Percentiles rank a stretch among this genome's conserved stretches.
These are phyloP conservation scores for Silurus meridionalis DNA, from an alignment of 2,113 vertebrate species.

Conservation along the genomic window DNA sequence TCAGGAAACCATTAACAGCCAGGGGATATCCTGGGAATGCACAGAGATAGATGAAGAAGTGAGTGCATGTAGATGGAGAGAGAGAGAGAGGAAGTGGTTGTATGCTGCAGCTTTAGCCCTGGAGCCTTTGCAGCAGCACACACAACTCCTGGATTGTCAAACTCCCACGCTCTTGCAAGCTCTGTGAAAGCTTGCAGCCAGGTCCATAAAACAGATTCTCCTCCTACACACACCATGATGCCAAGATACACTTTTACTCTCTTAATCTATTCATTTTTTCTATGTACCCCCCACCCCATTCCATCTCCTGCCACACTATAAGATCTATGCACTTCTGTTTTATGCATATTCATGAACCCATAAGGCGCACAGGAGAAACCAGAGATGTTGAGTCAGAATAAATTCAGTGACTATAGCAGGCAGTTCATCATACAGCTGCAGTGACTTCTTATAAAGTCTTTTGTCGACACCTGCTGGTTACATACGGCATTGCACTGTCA, in stretches of 20 bases:
- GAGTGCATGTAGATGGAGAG: constrained; percentile 63
- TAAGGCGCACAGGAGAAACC: not conserved
- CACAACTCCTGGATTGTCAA: constrained; percentile 40
- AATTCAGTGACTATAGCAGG: not conserved
- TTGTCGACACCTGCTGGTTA: constrained; percentile 62
- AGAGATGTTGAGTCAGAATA: not conserved
- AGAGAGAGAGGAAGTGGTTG: constrained; percentile 54
- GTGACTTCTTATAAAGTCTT: constrained; percentile 24
- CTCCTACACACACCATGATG: constrained; percentile 46
- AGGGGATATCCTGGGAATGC: constrained; percentile 73
- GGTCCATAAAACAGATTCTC: constrained; percentile 42
- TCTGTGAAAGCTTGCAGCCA: constrained; percentile 27
- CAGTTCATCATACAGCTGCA: constrained; percentile 41
- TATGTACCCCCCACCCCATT: not conserved
- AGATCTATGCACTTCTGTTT: not conserved
- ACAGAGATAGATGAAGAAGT: not conserved
- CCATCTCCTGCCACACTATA: constrained; percentile 6
- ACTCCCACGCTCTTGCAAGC: constrained; percentile 38
- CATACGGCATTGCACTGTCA: constrained; percentile 15
- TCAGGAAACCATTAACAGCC: constrained; percentile 81
- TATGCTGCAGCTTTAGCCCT: constrained; percentile 61
- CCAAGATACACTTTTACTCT: constrained; percentile 46
- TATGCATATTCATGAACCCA: not conserved
- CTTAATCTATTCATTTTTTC: constrained; percentile 55
- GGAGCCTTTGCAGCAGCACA: constrained; percentile 31